phyloP scores from a whole-genome alignment of 1,140 invertebrate genomes.

The Elymnias hypermnestra region DNA sequence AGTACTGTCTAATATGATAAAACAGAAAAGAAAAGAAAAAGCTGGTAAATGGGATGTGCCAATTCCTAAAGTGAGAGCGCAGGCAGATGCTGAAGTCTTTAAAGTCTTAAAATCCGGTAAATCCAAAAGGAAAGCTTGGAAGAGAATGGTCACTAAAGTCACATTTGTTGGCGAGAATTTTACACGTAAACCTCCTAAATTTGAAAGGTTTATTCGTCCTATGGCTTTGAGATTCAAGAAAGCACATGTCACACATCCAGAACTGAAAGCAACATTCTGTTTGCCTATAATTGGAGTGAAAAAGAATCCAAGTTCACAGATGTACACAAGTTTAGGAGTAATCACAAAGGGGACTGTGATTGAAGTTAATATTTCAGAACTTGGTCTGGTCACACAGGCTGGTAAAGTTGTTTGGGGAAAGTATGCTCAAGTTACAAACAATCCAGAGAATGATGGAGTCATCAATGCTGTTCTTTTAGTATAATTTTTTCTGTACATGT shows the following conservation, averaged over 20 bases:
- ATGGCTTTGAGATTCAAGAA: slow-evolving; percentile 98
- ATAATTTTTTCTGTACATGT: slow-evolving; percentile 76
- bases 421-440: slow-evolving; percentile 99
- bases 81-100: slow-evolving; percentile 99
- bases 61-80: slow-evolving; percentile 97
- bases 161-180: slow-evolving; percentile 99
- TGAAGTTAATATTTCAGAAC: slow-evolving; percentile 98
- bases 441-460: slow-evolving; percentile 99
- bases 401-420: slow-evolving; percentile 99
- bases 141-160: slow-evolving; percentile 99
- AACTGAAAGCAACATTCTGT: slow-evolving; percentile 99
- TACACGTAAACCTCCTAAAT: slow-evolving; percentile 99
- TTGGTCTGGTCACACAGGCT: slow-evolving; percentile 98
- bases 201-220: slow-evolving; percentile 98
- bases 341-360: slow-evolving; percentile 99
- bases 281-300: slow-evolving; percentile 99
- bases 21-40: slow-evolving; percentile 99
- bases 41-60: slow-evolving; percentile 99
- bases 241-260: slow-evolving; percentile 99
- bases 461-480: slow-evolving; percentile 99
- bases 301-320: slow-evolving; percentile 98
- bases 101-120: slow-evolving; percentile 97
- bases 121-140: slow-evolving; percentile 97
- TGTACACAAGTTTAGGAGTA: slow-evolving; percentile 98
- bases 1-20: slow-evolving; percentile 99